Conservation (phyloP, 2,888 invertebrate species). For the Caenorhabditis virilis region DNA sequence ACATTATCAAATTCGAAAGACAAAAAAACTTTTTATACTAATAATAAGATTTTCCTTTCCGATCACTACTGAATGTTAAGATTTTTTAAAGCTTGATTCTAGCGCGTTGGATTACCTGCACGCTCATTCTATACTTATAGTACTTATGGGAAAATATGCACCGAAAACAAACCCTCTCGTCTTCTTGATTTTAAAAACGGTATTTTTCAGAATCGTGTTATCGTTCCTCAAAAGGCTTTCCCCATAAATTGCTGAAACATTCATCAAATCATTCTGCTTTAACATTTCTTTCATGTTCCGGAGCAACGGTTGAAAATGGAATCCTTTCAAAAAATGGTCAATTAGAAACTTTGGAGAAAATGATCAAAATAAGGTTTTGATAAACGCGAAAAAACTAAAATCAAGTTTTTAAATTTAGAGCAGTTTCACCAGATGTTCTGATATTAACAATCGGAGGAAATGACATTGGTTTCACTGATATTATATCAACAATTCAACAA, state of each 20-base stretch:
- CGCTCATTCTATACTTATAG: no score
- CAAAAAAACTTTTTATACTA: no score
- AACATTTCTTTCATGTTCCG: constrained; percentile 62
- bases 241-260: constrained; percentile 36
- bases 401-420: constrained; percentile 16
- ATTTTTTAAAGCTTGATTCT: no score
- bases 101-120: no score
- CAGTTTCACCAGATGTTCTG: constrained; percentile 51
- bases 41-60: no score
- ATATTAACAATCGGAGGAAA: constrained; percentile 63
- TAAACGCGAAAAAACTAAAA: not conserved
- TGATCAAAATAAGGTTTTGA: constrained; percentile 12
- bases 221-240: constrained; percentile 49
- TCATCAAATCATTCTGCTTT: constrained; percentile 34
- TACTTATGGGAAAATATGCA: no score
- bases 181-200: not conserved
- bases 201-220: constrained; percentile 49
- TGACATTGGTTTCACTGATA: constrained; percentile 63
- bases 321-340: constrained; percentile 42
- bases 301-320: constrained; percentile 54
- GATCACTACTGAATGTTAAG: no score
- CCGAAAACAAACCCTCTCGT: no score
- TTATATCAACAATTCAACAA: constrained; percentile 46
- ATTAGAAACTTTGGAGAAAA: constrained; percentile 13
- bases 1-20: no score